A percentile compares a stretch with the other conserved stretches of the same genome.
These are phyloP conservation scores for Ploceus nigricollis DNA, from an alignment of 2,113 vertebrate species.

Conservation along the genomic window DNA sequence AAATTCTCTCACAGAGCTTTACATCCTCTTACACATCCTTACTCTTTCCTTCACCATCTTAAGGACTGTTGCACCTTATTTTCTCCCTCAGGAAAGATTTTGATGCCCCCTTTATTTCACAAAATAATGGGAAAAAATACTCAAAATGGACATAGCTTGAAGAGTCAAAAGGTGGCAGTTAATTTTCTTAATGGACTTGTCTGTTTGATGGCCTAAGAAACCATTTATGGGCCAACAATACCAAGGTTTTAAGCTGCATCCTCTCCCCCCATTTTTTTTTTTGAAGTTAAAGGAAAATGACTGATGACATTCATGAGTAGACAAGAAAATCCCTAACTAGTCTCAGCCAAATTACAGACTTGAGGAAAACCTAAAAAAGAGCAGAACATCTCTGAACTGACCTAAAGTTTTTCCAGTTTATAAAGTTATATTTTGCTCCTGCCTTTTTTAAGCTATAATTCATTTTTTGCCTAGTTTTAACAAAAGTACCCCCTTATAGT, in stretches of 20 bases:
- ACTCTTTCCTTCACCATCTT: background rate
- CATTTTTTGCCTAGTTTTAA: background rate
- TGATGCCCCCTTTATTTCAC: background rate
- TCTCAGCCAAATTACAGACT: constrained; percentile 45
- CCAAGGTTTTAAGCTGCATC: background rate
- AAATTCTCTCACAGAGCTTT: background rate
- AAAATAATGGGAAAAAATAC: background rate
- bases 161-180: background rate
- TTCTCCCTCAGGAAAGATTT: background rate
- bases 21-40: background rate
- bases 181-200: background rate
- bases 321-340: background rate
- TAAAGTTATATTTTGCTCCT: background rate
- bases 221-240: background rate
- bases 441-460: background rate
- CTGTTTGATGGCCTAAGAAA: background rate
- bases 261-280: fast-evolving
- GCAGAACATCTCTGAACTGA: background rate
- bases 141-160: background rate
- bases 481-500: background rate
- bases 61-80: background rate
- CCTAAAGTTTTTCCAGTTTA: background rate
- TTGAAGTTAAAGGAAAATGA: background rate
- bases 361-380: background rate
- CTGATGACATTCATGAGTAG: background rate